These are phyloP conservation scores for Atrichornis clamosus DNA, from an alignment of 2,113 vertebrate species.

Conservation along the genomic window DNA sequence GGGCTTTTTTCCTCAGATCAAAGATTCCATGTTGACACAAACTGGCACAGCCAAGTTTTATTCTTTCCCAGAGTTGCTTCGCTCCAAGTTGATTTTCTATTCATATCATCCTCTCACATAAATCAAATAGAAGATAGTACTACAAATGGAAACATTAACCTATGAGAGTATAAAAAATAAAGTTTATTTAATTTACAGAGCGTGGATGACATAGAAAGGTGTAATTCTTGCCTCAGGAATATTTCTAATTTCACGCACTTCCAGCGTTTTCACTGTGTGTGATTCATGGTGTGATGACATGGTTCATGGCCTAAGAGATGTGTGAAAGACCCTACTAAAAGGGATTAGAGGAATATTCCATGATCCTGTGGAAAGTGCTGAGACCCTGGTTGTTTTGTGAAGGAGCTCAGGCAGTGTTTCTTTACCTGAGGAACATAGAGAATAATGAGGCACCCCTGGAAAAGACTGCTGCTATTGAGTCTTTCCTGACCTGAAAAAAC, in stretches of 20 bases:
- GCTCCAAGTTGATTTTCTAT: background rate
- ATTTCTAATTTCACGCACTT: background rate
- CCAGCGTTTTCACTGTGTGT: fast-evolving
- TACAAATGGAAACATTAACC: background rate
- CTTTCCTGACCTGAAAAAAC: background rate
- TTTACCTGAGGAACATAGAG: background rate
- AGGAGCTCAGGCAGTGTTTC: background rate
- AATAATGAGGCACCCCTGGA: background rate
- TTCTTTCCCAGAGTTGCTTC: background rate
- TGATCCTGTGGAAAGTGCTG: background rate
- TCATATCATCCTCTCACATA: background rate
- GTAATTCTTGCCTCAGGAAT: background rate
- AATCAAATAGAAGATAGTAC: background rate
- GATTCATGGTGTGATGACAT: background rate
- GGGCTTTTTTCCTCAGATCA: background rate
- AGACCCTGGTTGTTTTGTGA: background rate
- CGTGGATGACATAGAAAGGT: background rate
- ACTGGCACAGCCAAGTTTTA: background rate
- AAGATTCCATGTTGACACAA: background rate
- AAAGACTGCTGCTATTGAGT: background rate
- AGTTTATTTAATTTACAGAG: background rate
- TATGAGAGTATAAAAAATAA: background rate
- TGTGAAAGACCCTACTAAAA: background rate
- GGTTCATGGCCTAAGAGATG: background rate
- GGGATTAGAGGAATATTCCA: background rate